Evolutionary conservation across 1,140 invertebrate genomes (phyloP), one percentile per base, ranked within the genome.

Genomic region (Chrysomallon squamiferum): DNA sequence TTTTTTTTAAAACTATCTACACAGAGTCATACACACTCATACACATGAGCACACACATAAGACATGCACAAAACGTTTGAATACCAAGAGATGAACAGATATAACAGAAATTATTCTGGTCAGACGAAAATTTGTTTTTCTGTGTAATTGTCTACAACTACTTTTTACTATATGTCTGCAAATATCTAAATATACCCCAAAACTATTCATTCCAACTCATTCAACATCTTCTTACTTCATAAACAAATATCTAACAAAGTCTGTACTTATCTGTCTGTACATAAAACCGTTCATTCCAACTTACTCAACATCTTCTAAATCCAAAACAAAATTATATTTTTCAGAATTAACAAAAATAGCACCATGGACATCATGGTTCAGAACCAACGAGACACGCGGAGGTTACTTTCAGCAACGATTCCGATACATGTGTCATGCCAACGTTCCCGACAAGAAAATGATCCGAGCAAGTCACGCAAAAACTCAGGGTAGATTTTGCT

Each of bases 351-450:
- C 71, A 32, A 72, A 73, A 27, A 65, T 72, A 15, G 74, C 76
- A 25, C 73, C 71, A 1, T 94, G 93, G 92, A 93, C 93, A 0
- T 90, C 90, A 0, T 95, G 93, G 93, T 79, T 93, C n/a, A 67
- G 75, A 58, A 75, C 80, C 11, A 88, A 89, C 66, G 54, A 72
- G 1, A 86, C 85, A 2, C 87, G 85, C 54, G 86, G 88, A 11
- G 90, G 89, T 4, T 89, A 90, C 50, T 88, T 89, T 6, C 92
- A 95, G 76, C 90, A 90, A 62, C 87, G 93, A 60, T 93, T 90
- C 72, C 88, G 92, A 62, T 94, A 92, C 74, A 86, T 88, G 13
- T 96, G 94, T 76, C 89, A 90, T 29, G 93, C 92, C 0, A 92
- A 90, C 41, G 91, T 91, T 0, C 86, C 90, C 2, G 90, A 93